Conservation (phyloP, 2,113 vertebrate species). For the Orthochromis indermauri region DNA sequence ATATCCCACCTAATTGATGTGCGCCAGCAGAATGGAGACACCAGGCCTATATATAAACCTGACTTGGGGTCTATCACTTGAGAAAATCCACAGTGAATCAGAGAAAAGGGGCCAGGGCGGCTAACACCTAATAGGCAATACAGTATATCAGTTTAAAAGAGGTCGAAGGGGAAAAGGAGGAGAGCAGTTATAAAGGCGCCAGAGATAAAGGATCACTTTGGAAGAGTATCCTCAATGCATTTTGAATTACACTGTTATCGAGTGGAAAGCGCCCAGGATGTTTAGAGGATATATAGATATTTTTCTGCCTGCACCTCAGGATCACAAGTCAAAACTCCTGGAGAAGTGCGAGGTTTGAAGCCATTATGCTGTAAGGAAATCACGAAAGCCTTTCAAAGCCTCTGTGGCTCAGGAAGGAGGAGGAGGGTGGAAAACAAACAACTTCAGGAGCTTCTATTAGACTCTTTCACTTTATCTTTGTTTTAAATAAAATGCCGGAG, state of each 20-base stretch:
- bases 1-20: constrained; percentile 32
- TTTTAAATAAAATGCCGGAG: neutral
- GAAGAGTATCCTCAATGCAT: neutral
- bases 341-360: neutral
- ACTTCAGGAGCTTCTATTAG: neutral
- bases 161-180: neutral
- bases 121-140: constrained; percentile 14
- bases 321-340: neutral
- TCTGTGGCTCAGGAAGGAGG: neutral
- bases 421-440: neutral
- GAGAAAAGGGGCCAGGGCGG: neutral
- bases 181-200: neutral
- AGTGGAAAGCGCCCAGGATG: neutral
- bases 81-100: constrained; percentile 23
- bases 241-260: neutral
- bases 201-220: constrained; percentile 19
- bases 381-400: neutral
- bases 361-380: neutral
- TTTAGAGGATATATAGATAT: neutral
- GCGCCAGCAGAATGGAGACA: neutral
- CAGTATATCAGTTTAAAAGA: constrained; percentile 42
- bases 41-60: neutral
- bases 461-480: neutral
- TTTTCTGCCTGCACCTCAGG: neutral
- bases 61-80: neutral